These are phyloP conservation scores for Tipula vernalis DNA, from an alignment of 2,888 invertebrate species.

Conservation along the genomic window DNA sequence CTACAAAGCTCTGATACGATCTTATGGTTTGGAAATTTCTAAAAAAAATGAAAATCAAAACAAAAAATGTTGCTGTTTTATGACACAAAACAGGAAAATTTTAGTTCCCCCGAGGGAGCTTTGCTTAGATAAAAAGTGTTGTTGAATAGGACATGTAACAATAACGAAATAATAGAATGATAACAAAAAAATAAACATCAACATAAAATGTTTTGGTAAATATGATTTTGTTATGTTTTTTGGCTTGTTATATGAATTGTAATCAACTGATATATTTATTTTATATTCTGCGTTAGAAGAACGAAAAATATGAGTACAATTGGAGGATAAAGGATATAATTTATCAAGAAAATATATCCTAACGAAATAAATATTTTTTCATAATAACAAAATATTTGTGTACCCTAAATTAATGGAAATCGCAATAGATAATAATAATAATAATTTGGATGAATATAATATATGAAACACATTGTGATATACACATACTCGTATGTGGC, in stretches of 20 bases:
- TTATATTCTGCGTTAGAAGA: background rate
- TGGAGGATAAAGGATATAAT: background rate
- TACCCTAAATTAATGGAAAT: background rate
- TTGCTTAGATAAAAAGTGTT: background rate
- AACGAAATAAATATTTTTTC: background rate
- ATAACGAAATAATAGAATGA: background rate
- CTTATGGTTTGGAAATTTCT: background rate
- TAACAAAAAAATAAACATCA: background rate
- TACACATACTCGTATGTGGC: too few species aligned
- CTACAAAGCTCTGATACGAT: background rate
- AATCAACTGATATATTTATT: background rate
- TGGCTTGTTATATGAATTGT: background rate
- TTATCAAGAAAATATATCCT: background rate
- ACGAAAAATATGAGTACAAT: background rate
- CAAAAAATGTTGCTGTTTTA: background rate
- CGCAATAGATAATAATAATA: background rate
- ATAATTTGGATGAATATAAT: background rate
- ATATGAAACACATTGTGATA: background rate
- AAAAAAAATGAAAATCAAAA: background rate
- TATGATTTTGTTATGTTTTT: background rate
- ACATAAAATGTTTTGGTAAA: background rate
- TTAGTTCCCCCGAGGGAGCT: background rate
- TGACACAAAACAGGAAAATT: background rate
- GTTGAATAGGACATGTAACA: background rate
- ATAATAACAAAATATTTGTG: background rate